A percentile compares a stretch with the other conserved stretches of the same genome.
phyloP scores from a whole-genome alignment of 53 echinoderm and acorn worm species.

The Antedon mediterranea region DNA sequence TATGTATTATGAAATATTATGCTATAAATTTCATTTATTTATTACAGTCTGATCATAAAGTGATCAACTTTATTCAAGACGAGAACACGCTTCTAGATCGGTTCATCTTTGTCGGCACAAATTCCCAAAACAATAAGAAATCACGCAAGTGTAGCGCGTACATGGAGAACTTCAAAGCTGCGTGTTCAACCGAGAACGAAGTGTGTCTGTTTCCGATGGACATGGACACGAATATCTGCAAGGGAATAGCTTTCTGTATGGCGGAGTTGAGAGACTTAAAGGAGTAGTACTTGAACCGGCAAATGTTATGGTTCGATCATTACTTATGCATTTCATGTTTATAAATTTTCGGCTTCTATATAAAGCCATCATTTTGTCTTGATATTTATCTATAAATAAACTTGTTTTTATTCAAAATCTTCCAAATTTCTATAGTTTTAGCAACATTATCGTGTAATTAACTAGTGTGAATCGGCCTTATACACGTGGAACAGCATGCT shows the following conservation, averaged over 20 bases:
- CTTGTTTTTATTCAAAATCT: neutral
- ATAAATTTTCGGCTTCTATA: neutral
- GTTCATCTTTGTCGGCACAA: neutral
- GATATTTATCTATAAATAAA: neutral
- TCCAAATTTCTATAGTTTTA: neutral
- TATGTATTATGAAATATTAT: too few relatives aligned
- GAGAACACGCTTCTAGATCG: slow-evolving; percentile 79
- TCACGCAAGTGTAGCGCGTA: slow-evolving; percentile 80
- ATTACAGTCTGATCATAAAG: slow-evolving; percentile 30
- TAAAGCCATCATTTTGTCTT: neutral
- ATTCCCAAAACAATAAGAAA: slow-evolving; percentile 58
- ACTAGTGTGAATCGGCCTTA: neutral
- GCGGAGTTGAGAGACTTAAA: slow-evolving; percentile 6
- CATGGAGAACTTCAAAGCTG: slow-evolving; percentile 57
- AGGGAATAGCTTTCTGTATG: slow-evolving; percentile 58
- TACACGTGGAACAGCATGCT: too few relatives aligned
- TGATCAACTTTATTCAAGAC: slow-evolving; percentile 64
- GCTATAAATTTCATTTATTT: neutral
- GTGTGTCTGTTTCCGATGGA: slow-evolving; percentile 77
- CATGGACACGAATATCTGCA: slow-evolving; percentile 57
- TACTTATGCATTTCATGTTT: neutral
- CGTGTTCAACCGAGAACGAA: slow-evolving; percentile 84
- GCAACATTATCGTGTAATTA: neutral
- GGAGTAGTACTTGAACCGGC: neutral
- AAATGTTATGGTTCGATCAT: neutral